Evolutionary conservation across 1,140 invertebrate genomes (phyloP), one percentile per base, ranked within the genome.

Genomic region (Gonatopus flavifemur): DNA sequence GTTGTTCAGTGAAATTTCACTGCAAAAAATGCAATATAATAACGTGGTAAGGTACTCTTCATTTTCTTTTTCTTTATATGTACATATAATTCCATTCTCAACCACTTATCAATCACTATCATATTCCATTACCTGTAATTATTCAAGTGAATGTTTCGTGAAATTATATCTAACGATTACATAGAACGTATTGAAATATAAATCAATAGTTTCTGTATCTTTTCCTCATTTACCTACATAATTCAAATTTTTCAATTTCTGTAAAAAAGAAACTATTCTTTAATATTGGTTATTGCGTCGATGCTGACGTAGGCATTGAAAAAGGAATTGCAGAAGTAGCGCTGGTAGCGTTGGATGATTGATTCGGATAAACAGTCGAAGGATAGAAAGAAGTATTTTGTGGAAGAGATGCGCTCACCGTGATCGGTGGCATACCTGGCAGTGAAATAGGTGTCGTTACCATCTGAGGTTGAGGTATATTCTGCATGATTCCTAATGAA

Each of bases 351-450:
- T 13, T 44, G 45, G 42, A 46, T 21, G 58, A 57, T 53, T 57
- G 70, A 45, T 61, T 64, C 52, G 69, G 66, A 24, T 71, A 65
- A 20, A 64, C 25, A 25, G 62, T 39, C 15, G 69, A 52, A 7
- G 70, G 39, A 47, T 70, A 74, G 25, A 68, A 73, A 15, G 66
- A 20, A 4, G 72, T 43, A 30, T 59, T 71, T 54, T 76, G 76
- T 3, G 86, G 85, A 48, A 90, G 64, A 24, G 86, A 85, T 15
- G 87, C 85, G 66, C 86, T 88, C 2, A 90, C 88, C n/a, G 88
- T 90, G 49, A 90, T 88, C 4, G 88, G 86, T 16, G 89, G 89
- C 87, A 90, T 88, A 12, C 88, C 88, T 16, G 87, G 88, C 49
- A 90, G 72, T 25, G 83, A 83, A n/a, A 91, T 83, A 0, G 88